Evolutionary conservation across 1,140 invertebrate genomes (phyloP).

Genomic region (Ptiloglossa arizonensis): DNA sequence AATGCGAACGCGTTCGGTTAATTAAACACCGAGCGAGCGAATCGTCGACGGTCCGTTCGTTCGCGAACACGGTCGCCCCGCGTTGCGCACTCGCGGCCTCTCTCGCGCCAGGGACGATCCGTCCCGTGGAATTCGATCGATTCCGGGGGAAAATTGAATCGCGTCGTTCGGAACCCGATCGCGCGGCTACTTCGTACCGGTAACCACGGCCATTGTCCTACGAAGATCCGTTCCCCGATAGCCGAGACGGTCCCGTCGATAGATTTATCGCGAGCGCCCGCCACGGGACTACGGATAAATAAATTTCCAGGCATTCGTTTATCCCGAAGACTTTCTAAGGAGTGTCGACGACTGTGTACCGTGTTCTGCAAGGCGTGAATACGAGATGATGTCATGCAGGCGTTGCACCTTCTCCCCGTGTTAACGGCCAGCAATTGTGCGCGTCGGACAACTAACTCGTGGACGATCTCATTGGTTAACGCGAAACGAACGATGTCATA

Average conservation of each 20-base stretch:
- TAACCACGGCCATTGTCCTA: conserved; percentile 12
- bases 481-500: conserved; percentile 55
- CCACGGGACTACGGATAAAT: conserved; percentile 49
- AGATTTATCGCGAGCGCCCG: conserved; percentile 49
- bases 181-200: conserved; percentile 18
- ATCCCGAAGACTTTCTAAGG: conserved; percentile 68
- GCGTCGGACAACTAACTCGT: conserved; percentile 47
- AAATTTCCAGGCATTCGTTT: conserved; percentile 62
- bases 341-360: conserved; percentile 55
- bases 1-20: conserved; percentile 50
- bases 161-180: neutral
- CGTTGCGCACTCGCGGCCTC: too few species aligned
- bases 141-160: neutral
- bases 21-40: conserved; percentile 47
- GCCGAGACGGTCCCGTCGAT: conserved; percentile 1
- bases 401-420: conserved; percentile 66
- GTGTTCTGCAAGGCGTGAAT: conserved; percentile 64
- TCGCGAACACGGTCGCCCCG: too few species aligned
- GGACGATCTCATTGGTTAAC: conserved; percentile 58
- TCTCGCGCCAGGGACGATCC: too few species aligned
- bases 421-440: conserved; percentile 47
- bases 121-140: neutral
- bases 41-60: conserved; percentile 29
- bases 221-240: conserved; percentile 16
- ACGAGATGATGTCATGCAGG: conserved; percentile 64